A percentile compares a stretch with the other conserved stretches of the same genome.
phyloP scores from a whole-genome alignment of 2,888 invertebrate species.

The Phyllotreta cruciferae region DNA sequence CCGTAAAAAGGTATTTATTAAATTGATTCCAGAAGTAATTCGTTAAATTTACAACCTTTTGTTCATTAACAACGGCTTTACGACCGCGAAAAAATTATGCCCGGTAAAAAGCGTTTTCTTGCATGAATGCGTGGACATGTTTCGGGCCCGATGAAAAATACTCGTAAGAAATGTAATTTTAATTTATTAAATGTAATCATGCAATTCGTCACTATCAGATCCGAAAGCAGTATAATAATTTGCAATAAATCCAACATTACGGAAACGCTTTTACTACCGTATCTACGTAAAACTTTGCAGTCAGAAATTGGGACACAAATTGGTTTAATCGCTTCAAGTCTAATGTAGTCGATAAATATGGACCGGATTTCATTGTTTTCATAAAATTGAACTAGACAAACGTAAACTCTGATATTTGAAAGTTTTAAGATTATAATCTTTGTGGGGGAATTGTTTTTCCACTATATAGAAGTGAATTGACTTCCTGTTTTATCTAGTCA shows the following conservation, averaged over 20 bases:
- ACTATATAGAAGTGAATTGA: no score
- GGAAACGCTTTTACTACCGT: slow-evolving; percentile 31
- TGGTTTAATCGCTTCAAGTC: slow-evolving; percentile 27
- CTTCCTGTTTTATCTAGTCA: no score
- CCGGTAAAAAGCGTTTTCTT: slow-evolving; percentile 8
- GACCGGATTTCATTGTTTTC: no score
- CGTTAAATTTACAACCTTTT: slow-evolving; percentile 7
- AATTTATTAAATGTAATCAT: slow-evolving; percentile 22
- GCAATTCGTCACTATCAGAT: slow-evolving; percentile 20
- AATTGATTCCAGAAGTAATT: slow-evolving; percentile 6
- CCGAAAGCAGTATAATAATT: slow-evolving; percentile 17
- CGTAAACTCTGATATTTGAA: no score
- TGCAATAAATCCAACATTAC: slow-evolving; percentile 24
- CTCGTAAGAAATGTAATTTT: slow-evolving; percentile 18
- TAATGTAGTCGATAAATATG: background rate
- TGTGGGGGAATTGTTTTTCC: no score
- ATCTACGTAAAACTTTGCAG: slow-evolving; percentile 25
- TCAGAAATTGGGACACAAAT: slow-evolving; percentile 28
- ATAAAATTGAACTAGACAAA: no score
- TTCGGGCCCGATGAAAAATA: slow-evolving; percentile 6
- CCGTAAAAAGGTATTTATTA: background rate
- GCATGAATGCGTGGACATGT: slow-evolving; percentile 15
- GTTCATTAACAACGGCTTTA: background rate
- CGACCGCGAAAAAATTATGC: slow-evolving; percentile 6
- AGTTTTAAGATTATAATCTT: no score